Conservation (phyloP, 2,113 vertebrate genomes). For the Prinia subflava region DNA sequence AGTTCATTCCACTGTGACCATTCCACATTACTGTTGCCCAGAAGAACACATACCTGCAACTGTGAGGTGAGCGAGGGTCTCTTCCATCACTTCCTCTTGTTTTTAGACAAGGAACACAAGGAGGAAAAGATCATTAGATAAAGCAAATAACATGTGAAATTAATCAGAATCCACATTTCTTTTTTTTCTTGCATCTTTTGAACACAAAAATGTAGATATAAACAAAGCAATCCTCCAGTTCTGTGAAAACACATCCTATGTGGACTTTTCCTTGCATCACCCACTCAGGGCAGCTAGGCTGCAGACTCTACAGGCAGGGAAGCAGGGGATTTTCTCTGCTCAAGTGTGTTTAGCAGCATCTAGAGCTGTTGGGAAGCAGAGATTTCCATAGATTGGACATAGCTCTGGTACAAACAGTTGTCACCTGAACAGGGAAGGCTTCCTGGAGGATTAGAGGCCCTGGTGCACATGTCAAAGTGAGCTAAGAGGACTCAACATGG, state of each 20-base stretch:
- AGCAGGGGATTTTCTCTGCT: neutral
- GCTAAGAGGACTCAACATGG: neutral
- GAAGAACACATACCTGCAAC: neutral
- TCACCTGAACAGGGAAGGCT: neutral
- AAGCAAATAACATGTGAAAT: neutral
- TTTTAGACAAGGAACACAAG: neutral
- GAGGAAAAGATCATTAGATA: neutral
- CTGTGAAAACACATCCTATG: neutral
- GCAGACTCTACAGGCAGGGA: neutral
- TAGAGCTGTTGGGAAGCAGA: neutral
- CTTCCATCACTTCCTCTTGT: neutral
- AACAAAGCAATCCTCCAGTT: neutral
- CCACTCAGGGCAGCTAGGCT: neutral
- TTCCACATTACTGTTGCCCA: rapidly evolving
- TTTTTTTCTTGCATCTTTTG: neutral
- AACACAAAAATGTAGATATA: rapidly evolving
- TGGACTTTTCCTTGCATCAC: no score
- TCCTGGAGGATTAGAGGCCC: neutral
- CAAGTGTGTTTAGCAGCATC: neutral
- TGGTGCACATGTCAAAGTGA: rapidly evolving
- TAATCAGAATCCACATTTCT: neutral
- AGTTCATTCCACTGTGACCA: rapidly evolving
- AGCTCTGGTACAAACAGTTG: neutral
- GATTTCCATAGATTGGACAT: rapidly evolving
- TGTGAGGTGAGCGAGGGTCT: neutral